Evolutionary conservation across 2,888 invertebrate genomes (phyloP).

Genomic region (Salticus scenicus): DNA sequence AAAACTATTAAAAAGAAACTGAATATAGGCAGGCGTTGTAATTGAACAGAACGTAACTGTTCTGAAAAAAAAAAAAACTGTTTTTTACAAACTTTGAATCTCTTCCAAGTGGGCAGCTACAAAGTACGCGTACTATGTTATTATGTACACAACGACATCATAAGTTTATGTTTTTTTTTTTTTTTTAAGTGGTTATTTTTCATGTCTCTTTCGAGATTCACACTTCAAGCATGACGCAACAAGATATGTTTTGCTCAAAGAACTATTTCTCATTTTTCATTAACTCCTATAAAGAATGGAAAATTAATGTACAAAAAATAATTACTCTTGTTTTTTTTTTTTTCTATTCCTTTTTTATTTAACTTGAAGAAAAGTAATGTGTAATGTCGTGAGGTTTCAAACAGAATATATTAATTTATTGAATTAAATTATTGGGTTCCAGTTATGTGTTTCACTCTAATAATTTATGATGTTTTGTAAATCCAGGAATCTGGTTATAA

Average conservation of each 20-base stretch:
- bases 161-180: not conserved
- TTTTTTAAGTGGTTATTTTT: not conserved
- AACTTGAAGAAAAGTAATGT: not conserved
- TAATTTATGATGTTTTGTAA: not conserved
- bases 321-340: not conserved
- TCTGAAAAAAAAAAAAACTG: no score
- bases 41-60: not conserved
- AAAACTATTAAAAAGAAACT: not conserved
- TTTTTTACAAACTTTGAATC: slow-evolving; percentile 1
- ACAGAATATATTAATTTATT: no score
- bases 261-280: no score
- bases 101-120: slow-evolving; percentile 61
- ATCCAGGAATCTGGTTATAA: not conserved
- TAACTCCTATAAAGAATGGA: no score
- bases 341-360: not conserved
- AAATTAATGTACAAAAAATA: slow-evolving; percentile 20
- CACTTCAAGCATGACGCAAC: not conserved
- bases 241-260: slow-evolving; percentile 21
- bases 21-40: not conserved
- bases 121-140: slow-evolving; percentile 35
- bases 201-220: not conserved
- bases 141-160: slow-evolving; percentile 49
- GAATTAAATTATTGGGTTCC: no score
- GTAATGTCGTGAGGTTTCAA: no score
- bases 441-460: not conserved